A percentile compares a stretch with the other conserved stretches of the same genome.
Conservation (phyloP, 2,113 vertebrate genomes). For the Mastomys natalensis region DNA sequence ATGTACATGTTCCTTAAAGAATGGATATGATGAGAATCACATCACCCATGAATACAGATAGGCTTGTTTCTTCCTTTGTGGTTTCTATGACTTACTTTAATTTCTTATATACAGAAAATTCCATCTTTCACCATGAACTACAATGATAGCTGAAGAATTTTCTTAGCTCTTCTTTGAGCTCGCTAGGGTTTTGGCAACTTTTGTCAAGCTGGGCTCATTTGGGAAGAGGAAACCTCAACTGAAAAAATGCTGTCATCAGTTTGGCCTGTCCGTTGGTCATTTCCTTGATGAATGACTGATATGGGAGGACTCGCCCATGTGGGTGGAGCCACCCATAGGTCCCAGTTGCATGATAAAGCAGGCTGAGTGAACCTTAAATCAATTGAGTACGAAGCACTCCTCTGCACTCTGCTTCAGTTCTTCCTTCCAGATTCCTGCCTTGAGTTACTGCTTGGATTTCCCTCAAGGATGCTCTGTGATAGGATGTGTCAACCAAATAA, state of each 20-base stretch:
- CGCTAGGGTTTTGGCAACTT: not conserved
- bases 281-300: not conserved
- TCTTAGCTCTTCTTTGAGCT: not conserved
- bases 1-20: not conserved
- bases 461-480: not conserved
- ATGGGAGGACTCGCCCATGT: not conserved
- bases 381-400: not conserved
- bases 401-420: not conserved
- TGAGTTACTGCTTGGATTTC: not conserved
- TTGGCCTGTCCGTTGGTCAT: not conserved
- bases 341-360: not conserved
- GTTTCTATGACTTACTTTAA: not conserved
- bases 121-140: not conserved
- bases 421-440: not conserved
- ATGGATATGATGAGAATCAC: not conserved
- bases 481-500: not conserved
- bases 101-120: not conserved
- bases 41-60: not conserved
- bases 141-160: constrained; percentile 2
- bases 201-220: not conserved
- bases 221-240: not conserved
- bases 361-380: not conserved
- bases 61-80: constrained; percentile 5
- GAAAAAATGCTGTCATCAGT: not conserved
- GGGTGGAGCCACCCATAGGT: not conserved